Percentiles rank a stretch among this genome's conserved stretches.
These are phyloP conservation scores for Euphonia xanthogaster DNA, from an alignment of 2,797 vertebrate genomes.

Conservation along the genomic window DNA sequence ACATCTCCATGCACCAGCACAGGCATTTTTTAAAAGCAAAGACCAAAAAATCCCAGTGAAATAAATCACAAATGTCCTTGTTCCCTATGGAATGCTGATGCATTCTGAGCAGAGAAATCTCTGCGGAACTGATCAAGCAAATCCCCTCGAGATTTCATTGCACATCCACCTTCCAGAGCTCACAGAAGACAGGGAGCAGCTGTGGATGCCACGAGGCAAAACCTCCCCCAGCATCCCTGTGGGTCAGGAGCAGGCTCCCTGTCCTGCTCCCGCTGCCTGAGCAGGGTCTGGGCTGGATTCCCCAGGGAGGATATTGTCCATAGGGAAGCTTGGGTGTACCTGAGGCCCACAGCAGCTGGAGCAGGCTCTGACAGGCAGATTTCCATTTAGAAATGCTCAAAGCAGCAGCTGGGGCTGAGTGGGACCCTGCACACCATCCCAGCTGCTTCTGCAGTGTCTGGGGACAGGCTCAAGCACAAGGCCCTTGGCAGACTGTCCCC, in stretches of 20 bases:
- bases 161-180: background rate
- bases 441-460: background rate
- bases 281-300: background rate
- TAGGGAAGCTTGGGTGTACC: fast-evolving
- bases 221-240: too few species aligned
- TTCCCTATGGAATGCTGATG: background rate
- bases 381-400: background rate
- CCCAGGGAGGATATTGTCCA: fast-evolving
- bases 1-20: constrained; percentile 5
- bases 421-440: background rate
- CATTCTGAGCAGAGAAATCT: background rate
- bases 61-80: constrained; percentile 13
- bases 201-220: background rate
- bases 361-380: background rate
- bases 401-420: background rate
- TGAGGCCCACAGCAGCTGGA: background rate
- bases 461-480: background rate
- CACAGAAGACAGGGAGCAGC: background rate
- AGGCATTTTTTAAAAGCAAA: constrained; percentile 34
- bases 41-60: constrained; percentile 17
- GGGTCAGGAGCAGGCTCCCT: background rate
- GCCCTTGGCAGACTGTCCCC: background rate
- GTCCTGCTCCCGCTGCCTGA: fast-evolving
- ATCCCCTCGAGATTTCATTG: background rate
- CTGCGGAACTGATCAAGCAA: background rate